Base-by-base conservation (phyloP, 1,140 invertebrate genomes). In the Zophobas morio region DNA sequence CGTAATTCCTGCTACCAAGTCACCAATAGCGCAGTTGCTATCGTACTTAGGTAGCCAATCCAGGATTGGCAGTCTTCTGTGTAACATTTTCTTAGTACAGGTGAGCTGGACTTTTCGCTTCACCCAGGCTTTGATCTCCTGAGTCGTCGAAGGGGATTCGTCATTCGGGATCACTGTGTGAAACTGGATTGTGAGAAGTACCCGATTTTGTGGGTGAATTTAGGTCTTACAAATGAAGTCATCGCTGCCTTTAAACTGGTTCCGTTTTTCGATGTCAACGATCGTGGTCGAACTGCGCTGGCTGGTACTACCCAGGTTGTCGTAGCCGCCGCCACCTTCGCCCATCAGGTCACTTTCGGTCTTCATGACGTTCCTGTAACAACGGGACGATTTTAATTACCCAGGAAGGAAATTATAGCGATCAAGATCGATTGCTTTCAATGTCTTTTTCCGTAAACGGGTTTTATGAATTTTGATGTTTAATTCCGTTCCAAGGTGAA, bases 1-100 rank as follows among this genome's bases (percentile, higher is more conserved):
- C 0, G 96, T 95, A 39, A 95, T 86, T 35, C 96, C 96, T 0
- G 96, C 95, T 56, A 96, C 91, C n/a, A 95, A 83, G 87, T 96
- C 95, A 0, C 77, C 74, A 33, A 83, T 42, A 1, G 92, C 90
- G 86, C 92, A 90, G 32, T 91, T 88, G 1, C 84, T 81, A 72
- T 88, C 92, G 86, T 96, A 96, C 47, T 88, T 89, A 0, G 93
- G 94, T 74, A 94, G 83, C 94, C 95, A 96, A 53, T 84, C 84
- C 0, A 93, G 83, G 76, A 96, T 90, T 0, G 94, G 94, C 36
- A 96, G 76, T 4, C 92, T 88, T 82, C 91, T 93, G 82, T 90
- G 88, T 0, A 95, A 86, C 33, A 89, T 92, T 85, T 94, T 94
- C 70, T 88, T 89, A 6, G 91, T 93, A 54, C 89, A 90, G 1